Conservation (phyloP, 2,113 vertebrate species). For the Corythoichthys haematopterus region DNA sequence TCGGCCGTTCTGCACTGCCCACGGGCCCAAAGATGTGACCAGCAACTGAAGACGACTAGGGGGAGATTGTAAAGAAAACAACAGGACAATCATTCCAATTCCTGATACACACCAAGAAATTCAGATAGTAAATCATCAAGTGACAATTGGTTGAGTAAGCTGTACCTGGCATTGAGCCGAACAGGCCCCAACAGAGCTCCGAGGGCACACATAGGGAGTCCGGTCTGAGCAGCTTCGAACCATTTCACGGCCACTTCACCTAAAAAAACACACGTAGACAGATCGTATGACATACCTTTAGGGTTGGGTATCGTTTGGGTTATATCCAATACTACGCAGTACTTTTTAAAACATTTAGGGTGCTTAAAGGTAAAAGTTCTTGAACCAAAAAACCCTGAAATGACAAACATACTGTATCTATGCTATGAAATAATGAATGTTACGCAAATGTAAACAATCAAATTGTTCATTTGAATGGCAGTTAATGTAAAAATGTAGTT, state of each 20-base stretch:
- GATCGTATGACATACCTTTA: no score
- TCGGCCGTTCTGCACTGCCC: constrained; percentile 80
- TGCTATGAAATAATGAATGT: no score
- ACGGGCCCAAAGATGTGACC: constrained; percentile 77
- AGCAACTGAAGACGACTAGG: constrained; percentile 76
- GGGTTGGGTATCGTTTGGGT: no score
- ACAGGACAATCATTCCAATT: not conserved
- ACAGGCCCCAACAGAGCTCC: constrained; percentile 84
- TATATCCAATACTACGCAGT: no score
- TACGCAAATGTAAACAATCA: no score
- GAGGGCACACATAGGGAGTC: constrained; percentile 92
- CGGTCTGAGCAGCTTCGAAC: constrained; percentile 90
- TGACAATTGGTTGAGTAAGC: not conserved
- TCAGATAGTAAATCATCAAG: not conserved
- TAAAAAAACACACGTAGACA: constrained; percentile 40
- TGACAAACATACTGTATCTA: no score
- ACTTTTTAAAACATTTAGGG: no score
- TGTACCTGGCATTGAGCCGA: constrained; percentile 79
- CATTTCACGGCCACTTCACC: constrained; percentile 93
- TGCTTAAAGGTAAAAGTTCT: no score
- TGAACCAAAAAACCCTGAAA: no score
- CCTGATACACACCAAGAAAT: no score
- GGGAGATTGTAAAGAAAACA: not conserved
- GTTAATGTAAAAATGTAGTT: no score
- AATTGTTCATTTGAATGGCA: no score